These are phyloP conservation scores for Aspidiotus destructor DNA, from an alignment of 2,888 invertebrate species.

Conservation along the genomic window DNA sequence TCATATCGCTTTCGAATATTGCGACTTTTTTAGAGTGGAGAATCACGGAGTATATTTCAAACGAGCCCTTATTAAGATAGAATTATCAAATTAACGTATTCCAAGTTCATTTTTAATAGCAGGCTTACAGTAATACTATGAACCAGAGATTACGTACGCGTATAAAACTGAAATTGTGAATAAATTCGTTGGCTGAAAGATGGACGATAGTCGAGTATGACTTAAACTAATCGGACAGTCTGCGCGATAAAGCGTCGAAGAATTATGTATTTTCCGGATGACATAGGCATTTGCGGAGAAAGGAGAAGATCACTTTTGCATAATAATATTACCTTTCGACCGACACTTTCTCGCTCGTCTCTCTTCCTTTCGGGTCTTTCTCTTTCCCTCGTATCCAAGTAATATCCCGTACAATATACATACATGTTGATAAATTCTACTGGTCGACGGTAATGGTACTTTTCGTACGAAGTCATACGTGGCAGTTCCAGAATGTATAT, in stretches of 20 bases:
- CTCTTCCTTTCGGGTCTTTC: no score
- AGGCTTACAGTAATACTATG: no score
- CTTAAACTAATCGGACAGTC: conserved; percentile 2
- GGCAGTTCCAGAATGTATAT: conserved; percentile 1
- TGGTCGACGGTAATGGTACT: not conserved
- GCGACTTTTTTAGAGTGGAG: no score
- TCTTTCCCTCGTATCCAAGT: not conserved
- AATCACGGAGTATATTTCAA: no score
- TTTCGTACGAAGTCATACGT: not conserved
- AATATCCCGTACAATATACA: not conserved
- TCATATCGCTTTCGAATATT: no score
- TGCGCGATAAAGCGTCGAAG: not conserved
- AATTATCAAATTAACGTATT: no score
- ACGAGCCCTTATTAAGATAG: no score
- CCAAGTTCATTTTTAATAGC: no score
- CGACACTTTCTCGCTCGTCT: not conserved
- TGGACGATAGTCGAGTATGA: not conserved
- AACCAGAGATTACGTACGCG: no score
- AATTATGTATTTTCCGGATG: not conserved
- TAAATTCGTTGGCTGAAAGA: not conserved
- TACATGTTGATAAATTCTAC: not conserved
- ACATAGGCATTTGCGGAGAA: not conserved
- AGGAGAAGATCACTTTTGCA: not conserved
- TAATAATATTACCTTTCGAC: conserved; percentile 2
- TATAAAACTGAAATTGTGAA: not conserved